Evolutionary conservation across 2,113 vertebrate genomes (phyloP).

Genomic region (Amia ocellicauda): DNA sequence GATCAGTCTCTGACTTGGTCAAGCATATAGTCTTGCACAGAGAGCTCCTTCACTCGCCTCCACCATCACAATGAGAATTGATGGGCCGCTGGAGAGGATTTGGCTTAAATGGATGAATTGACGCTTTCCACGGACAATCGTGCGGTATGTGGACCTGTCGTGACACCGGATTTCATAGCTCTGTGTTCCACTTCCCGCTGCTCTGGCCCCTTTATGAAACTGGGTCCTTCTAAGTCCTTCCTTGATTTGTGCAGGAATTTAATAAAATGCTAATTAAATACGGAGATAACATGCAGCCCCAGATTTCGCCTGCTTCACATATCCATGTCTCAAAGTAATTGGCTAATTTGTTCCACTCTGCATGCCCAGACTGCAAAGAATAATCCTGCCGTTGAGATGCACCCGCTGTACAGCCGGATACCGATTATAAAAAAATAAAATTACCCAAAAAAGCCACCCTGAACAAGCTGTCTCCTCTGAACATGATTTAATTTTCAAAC

Average conservation of each 20-base stretch:
- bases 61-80: neutral
- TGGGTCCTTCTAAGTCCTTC: conserved; percentile 16
- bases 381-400: neutral
- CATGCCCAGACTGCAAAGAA: neutral
- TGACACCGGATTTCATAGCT: neutral
- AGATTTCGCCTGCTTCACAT: conserved; percentile 22
- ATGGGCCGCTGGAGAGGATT: too few relatives aligned
- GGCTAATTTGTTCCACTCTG: conserved; percentile 1
- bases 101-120: neutral
- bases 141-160: neutral
- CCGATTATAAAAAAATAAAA: neutral
- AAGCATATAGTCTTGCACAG: neutral
- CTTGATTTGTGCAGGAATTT: conserved; percentile 7
- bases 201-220: conserved; percentile 13
- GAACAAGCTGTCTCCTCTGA: too few relatives aligned
- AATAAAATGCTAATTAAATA: conserved; percentile 33
- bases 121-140: neutral
- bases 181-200: neutral
- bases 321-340: conserved; percentile 4
- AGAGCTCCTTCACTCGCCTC: neutral
- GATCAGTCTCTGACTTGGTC: neutral
- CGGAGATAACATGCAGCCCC: conserved; percentile 14
- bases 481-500: too few relatives aligned
- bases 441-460: neutral
- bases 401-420: neutral